Evolutionary conservation across 2,797 vertebrate genomes (phyloP).

Genomic region (Cyprinella venusta): DNA sequence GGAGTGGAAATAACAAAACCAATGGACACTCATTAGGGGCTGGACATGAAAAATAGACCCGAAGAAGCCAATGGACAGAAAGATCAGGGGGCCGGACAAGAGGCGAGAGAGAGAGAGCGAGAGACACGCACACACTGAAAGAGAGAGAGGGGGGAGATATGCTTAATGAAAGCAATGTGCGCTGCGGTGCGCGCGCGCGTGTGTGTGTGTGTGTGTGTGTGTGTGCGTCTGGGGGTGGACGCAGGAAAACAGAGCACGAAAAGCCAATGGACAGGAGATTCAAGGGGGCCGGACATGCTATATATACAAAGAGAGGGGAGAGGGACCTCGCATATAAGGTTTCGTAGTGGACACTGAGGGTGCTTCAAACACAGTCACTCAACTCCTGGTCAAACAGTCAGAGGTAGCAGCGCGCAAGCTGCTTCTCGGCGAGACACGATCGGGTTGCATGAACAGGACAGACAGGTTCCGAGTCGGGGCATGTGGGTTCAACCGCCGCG

Average conservation of each 20-base stretch:
- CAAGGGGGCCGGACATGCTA: constrained; percentile 71
- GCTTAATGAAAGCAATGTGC: constrained; percentile 82
- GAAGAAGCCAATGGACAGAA: constrained; percentile 95
- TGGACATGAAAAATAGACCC: constrained; percentile 95
- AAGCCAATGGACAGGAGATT: constrained; percentile 79
- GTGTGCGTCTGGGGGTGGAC: constrained; percentile 71
- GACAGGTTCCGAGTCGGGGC: constrained; percentile 64
- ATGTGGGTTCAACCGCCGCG: constrained; percentile 46
- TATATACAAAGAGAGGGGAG: constrained; percentile 59
- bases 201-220: constrained; percentile 58
- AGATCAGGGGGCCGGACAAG: constrained; percentile 87
- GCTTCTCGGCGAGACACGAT: constrained; percentile 53
- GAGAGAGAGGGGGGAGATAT: constrained; percentile 64
- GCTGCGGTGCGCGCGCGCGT: constrained; percentile 61
- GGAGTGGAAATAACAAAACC: constrained; percentile 94
- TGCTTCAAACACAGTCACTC: constrained; percentile 53
- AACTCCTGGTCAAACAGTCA: constrained; percentile 58
- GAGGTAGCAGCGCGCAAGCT: constrained; percentile 46
- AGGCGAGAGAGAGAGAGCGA: constrained; percentile 73
- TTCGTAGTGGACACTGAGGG: constrained; percentile 67
- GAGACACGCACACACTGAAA: constrained; percentile 58
- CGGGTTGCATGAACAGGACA: constrained; percentile 63
- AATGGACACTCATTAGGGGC: constrained; percentile 98
- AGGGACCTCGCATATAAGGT: constrained; percentile 65
- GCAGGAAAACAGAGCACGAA: constrained; percentile 76